Evolutionary conservation across 2,888 invertebrate species (phyloP), one percentile per base, ranked within the genome.

Genomic region (Poecilus cupreus): DNA sequence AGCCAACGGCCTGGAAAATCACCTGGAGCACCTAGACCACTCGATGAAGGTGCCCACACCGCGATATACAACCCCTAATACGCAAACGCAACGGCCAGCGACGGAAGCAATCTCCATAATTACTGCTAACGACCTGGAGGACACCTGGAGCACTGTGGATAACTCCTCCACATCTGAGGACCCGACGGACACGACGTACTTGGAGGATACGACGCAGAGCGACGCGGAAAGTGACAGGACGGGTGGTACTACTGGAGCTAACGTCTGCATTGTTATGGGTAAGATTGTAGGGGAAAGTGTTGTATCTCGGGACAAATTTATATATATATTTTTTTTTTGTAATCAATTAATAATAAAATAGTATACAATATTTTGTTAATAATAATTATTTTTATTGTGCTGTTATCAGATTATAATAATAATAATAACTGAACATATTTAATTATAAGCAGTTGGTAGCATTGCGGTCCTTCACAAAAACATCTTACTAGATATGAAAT

Each of bases 261-360:
- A 86, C 82, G 86, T 87, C 54, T 90, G 90, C 85, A 84, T 88
- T 70, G 89, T 90, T 6, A 90, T 90, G 90, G 90, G 90, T 90
- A 86, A 24, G 57, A 24, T n/a, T n/a, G n/a, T n/a, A n/a, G n/a
- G n/a, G n/a, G n/a, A n/a, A n/a, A n/a, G n/a, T n/a, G n/a, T n/a
- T n/a, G n/a, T n/a, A n/a, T n/a, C n/a, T n/a, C n/a, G n/a, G n/a
- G n/a, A n/a, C n/a, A n/a, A n/a, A n/a, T n/a, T n/a, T n/a, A n/a
- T n/a, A n/a, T n/a, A n/a, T n/a, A n/a, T n/a, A n/a, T n/a, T n/a
- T n/a, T n/a, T n/a, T n/a, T n/a, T n/a, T n/a, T n/a, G n/a, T n/a
- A n/a, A n/a, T n/a, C n/a, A n/a, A n/a, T n/a, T n/a, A n/a, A n/a
- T n/a, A n/a, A n/a, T n/a, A n/a, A n/a, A n/a, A n/a, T n/a, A n/a